Conservation (phyloP, 1,140 invertebrate genomes). For the Trichonephila clavata region DNA sequence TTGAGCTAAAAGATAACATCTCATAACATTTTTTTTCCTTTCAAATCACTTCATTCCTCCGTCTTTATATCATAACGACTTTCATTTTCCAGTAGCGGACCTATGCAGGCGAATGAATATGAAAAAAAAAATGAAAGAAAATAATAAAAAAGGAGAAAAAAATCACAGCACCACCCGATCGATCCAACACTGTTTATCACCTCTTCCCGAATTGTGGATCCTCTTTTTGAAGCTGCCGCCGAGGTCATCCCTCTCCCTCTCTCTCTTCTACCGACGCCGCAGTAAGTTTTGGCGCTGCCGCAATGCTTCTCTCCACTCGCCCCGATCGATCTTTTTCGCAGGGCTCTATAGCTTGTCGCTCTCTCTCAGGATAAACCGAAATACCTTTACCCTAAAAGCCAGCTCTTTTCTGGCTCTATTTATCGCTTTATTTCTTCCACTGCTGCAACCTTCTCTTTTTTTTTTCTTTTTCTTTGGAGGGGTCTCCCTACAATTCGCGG, state of each 20-base stretch:
- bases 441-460: neutral
- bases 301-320: neutral
- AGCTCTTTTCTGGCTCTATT: neutral
- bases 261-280: neutral
- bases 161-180: neutral
- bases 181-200: constrained; percentile 9
- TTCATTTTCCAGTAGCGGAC: constrained; percentile 7
- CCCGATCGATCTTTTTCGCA: neutral
- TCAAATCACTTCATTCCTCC: neutral
- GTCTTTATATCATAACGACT: neutral
- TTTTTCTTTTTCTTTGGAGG: neutral
- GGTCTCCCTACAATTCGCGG: neutral
- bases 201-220: constrained; percentile 24
- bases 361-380: constrained; percentile 4
- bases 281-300: neutral
- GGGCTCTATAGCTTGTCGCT: neutral
- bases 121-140: neutral
- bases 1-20: neutral
- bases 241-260: neutral
- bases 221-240: constrained; percentile 29
- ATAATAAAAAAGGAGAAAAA: neutral
- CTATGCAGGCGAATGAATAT: neutral
- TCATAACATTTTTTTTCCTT: neutral
- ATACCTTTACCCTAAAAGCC: constrained; percentile 33
- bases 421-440: neutral